Evolutionary conservation across 2,797 vertebrate genomes (phyloP).

Genomic region (Gadopsis marmoratus): DNA sequence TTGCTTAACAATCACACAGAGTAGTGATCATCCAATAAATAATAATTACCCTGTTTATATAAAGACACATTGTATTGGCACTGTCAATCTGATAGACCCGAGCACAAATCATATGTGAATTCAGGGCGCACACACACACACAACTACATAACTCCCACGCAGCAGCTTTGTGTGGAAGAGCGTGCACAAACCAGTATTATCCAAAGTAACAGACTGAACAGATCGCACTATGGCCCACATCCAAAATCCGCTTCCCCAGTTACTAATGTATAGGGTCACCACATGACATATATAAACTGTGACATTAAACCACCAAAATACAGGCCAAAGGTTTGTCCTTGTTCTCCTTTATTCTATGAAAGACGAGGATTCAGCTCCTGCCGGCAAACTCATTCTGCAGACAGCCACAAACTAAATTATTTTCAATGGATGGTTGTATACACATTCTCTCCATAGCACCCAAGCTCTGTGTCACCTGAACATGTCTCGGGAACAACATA

Average conservation of each 20-base stretch:
- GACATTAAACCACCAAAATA: conserved; percentile 11
- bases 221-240: conserved; percentile 39
- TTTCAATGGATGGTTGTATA: conserved; percentile 25
- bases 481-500: neutral
- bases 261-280: conserved; percentile 21
- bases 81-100: conserved; percentile 51
- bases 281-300: conserved; percentile 27
- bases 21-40: conserved; percentile 33
- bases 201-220: conserved; percentile 58
- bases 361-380: neutral
- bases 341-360: neutral
- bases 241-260: neutral
- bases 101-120: conserved; percentile 49
- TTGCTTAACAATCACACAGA: conserved; percentile 54
- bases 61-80: conserved; percentile 46
- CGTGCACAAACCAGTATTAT: conserved; percentile 54
- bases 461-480: neutral
- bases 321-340: neutral
- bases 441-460: conserved; percentile 20
- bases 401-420: conserved; percentile 13
- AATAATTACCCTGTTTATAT: conserved; percentile 54
- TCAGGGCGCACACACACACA: conserved; percentile 8
- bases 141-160: conserved; percentile 66
- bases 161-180: conserved; percentile 61
- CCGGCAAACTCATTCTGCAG: neutral